Evolutionary conservation across 2,113 vertebrate genomes (phyloP).

Genomic region (Pimephales promelas): DNA sequence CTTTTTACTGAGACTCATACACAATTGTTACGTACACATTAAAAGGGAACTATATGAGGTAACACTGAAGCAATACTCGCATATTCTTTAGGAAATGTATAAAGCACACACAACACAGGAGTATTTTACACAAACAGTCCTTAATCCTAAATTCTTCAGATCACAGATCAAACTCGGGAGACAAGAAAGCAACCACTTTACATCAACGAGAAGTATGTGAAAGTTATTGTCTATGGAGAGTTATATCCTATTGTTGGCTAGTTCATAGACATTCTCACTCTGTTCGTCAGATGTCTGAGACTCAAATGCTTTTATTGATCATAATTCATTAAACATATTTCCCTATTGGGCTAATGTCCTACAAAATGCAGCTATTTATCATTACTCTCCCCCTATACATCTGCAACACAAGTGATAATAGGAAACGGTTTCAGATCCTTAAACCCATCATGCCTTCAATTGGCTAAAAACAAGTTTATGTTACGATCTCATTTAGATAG

Average conservation of each 20-base stretch:
- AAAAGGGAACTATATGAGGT: neutral
- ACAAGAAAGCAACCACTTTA: too few relatives aligned
- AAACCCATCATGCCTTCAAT: neutral
- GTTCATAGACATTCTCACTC: neutral
- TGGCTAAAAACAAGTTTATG: neutral
- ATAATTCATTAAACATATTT: neutral
- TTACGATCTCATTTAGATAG: neutral
- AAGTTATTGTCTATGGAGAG: neutral
- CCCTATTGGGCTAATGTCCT: neutral
- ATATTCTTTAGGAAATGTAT: neutral
- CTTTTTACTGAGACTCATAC: neutral
- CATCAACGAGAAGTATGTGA: too few relatives aligned
- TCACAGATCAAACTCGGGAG: too few relatives aligned
- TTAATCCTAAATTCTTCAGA: too few relatives aligned
- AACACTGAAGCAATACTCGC: neutral
- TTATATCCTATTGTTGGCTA: neutral
- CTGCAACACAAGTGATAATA: neutral
- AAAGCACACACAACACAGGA: too few relatives aligned
- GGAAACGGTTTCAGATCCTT: too few relatives aligned
- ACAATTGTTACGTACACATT: too few relatives aligned
- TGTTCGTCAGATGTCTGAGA: neutral
- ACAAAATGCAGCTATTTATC: neutral
- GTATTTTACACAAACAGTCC: too few relatives aligned
- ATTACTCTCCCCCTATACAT: neutral
- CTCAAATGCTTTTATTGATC: neutral